These are phyloP conservation scores for Erebia epiphron DNA, from an alignment of 2,888 invertebrate species.

Conservation along the genomic window DNA sequence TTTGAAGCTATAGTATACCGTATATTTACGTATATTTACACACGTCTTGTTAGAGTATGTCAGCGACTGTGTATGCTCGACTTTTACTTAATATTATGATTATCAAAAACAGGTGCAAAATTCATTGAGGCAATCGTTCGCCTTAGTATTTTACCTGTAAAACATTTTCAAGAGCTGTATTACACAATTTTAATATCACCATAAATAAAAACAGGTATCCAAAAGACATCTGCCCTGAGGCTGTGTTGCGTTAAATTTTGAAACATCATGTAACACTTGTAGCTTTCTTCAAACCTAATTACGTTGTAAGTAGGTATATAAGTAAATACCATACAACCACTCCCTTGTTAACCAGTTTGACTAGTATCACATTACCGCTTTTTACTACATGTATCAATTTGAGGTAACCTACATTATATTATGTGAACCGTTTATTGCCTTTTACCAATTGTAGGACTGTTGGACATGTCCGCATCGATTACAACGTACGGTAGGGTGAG, in stretches of 20 bases:
- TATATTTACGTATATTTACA: too few relatives aligned
- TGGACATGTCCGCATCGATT: background rate
- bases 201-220: constrained; percentile 32
- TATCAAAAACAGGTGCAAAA: too few relatives aligned
- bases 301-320: constrained; percentile 30
- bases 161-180: constrained; percentile 18
- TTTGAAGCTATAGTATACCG: too few relatives aligned
- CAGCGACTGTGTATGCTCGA: too few relatives aligned
- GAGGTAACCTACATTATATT: constrained; percentile 30
- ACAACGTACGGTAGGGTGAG: background rate
- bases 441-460: background rate
- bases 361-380: constrained; percentile 22
- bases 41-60: too few relatives aligned
- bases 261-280: constrained; percentile 35
- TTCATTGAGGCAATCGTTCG: too few relatives aligned
- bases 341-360: constrained; percentile 26
- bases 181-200: constrained; percentile 32
- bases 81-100: too few relatives aligned
- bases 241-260: constrained; percentile 29
- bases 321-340: constrained; percentile 34
- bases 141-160: too few relatives aligned
- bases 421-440: constrained; percentile 5
- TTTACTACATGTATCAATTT: constrained; percentile 16
- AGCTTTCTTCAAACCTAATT: constrained; percentile 38
- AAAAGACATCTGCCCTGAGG: constrained; percentile 23